Evolutionary conservation across 2,113 vertebrate genomes (phyloP).

Genomic region (Etheostoma cragini): DNA sequence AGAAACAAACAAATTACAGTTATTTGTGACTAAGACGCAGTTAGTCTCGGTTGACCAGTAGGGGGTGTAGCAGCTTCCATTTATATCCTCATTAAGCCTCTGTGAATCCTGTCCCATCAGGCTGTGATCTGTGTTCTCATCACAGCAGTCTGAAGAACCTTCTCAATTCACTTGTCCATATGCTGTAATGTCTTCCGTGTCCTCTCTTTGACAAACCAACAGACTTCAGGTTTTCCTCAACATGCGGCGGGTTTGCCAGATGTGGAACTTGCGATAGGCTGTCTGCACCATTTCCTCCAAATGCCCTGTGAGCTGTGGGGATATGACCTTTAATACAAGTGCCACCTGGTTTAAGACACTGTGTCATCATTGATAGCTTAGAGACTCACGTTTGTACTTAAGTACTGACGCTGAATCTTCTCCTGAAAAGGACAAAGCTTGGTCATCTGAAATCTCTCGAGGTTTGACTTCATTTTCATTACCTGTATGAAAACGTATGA

Average conservation of each 20-base stretch:
- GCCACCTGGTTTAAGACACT: neutral
- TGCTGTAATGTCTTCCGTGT: slow-evolving; percentile 41
- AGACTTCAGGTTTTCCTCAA: slow-evolving; percentile 95
- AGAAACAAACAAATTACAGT: slow-evolving; percentile 66
- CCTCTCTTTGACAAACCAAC: slow-evolving; percentile 36
- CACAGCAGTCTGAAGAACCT: slow-evolving; percentile 56
- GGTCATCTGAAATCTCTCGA: slow-evolving; percentile 96
- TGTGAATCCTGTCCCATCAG: slow-evolving; percentile 49
- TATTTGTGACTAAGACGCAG: slow-evolving; percentile 66
- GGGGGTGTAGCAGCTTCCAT: slow-evolving; percentile 65
- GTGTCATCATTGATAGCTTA: neutral
- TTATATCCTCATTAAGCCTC: slow-evolving; percentile 50
- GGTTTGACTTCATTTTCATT: slow-evolving; percentile 96
- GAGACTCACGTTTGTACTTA: slow-evolving; percentile 95
- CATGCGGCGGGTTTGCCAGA: slow-evolving; percentile 96
- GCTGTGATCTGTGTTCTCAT: slow-evolving; percentile 54
- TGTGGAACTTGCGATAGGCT: slow-evolving; percentile 96
- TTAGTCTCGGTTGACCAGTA: slow-evolving; percentile 65
- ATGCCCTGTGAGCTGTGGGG: slow-evolving; percentile 91
- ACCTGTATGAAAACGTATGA: slow-evolving; percentile 79
- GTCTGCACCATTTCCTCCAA: slow-evolving; percentile 98
- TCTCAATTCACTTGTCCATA: slow-evolving; percentile 52
- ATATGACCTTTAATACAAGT: neutral
- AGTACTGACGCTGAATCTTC: slow-evolving; percentile 95
- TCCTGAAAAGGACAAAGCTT: slow-evolving; percentile 98